phyloP scores from a whole-genome alignment of 2,888 invertebrate genomes.

The Thera obeliscata region DNA sequence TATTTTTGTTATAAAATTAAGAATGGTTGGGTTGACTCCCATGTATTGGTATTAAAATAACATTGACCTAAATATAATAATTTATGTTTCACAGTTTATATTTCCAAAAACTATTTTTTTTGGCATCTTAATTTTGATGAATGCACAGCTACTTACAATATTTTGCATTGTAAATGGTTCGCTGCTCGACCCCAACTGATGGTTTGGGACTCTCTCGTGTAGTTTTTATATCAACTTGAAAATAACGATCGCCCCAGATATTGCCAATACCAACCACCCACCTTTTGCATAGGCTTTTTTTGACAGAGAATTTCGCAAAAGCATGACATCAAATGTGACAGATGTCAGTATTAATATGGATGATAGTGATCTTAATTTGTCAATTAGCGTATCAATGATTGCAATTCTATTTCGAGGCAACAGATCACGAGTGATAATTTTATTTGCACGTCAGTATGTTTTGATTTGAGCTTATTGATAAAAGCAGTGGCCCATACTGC shows the following conservation, averaged over 20 bases:
- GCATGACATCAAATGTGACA: conserved; percentile 25
- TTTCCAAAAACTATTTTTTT: background rate
- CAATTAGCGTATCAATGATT: conserved; percentile 19
- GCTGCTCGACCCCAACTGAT: conserved; percentile 63
- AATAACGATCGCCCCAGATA: conserved; percentile 37
- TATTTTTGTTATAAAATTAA: background rate
- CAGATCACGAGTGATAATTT: background rate
- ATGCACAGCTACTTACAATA: conserved; percentile 54
- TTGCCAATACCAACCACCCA: conserved; percentile 19
- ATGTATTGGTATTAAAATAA: background rate
- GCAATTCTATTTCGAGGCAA: background rate
- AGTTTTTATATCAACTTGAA: conserved; percentile 58
- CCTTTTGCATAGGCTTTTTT: conserved; percentile 18
- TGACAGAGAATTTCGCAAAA: conserved; percentile 23
- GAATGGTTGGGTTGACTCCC: too few relatives aligned
- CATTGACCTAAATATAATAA: background rate
- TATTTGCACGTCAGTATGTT: too few relatives aligned
- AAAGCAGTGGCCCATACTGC: too few relatives aligned
- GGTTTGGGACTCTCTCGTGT: conserved; percentile 42
- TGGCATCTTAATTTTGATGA: conserved; percentile 11
- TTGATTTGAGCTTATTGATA: background rate
- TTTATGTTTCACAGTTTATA: background rate
- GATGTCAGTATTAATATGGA: conserved; percentile 25
- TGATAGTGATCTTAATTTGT: conserved; percentile 25
- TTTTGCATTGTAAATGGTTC: conserved; percentile 59